A percentile compares a stretch with the other conserved stretches of the same genome.
phyloP scores from a whole-genome alignment of 2,888 invertebrate genomes.

The Alcis repandata region DNA sequence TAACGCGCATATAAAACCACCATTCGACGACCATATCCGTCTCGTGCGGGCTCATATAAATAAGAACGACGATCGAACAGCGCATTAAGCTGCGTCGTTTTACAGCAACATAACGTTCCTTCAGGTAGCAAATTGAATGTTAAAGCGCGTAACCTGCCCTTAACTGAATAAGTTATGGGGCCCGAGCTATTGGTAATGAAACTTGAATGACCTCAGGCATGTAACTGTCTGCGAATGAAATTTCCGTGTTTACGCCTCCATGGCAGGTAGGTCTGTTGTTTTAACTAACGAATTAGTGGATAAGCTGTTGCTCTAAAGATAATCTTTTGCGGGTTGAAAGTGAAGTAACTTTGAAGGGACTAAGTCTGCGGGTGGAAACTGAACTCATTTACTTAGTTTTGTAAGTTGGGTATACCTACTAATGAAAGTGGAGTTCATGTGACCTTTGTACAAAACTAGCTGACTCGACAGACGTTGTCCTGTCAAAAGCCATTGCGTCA shows the following conservation, averaged over 20 bases:
- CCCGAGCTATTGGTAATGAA: constrained; percentile 82
- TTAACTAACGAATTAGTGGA: constrained; percentile 3
- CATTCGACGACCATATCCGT: constrained; percentile 17
- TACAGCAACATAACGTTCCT: constrained; percentile 66
- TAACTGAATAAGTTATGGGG: constrained; percentile 84
- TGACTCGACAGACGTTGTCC: too few species aligned
- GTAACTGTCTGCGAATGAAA: constrained; percentile 71
- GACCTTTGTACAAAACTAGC: too few species aligned
- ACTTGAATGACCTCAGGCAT: constrained; percentile 80
- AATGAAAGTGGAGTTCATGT: too few species aligned
- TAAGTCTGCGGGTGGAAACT: too few species aligned
- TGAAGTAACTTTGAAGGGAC: neutral
- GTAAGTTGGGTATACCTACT: too few species aligned
- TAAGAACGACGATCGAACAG: constrained; percentile 47
- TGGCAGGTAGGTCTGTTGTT: constrained; percentile 42
- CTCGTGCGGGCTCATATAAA: constrained; percentile 28
- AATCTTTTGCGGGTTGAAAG: neutral
- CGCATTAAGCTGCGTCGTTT: constrained; percentile 47
- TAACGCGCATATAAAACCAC: constrained; percentile 6
- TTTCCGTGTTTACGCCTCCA: constrained; percentile 71
- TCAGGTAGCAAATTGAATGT: constrained; percentile 81
- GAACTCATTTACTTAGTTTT: neutral
- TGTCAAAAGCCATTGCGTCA: too few species aligned
- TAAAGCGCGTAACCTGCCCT: constrained; percentile 81
- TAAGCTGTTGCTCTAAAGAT: neutral